Percentiles rank a stretch among this genome's conserved stretches.
phyloP scores from a whole-genome alignment of 2,888 invertebrate genomes.

The Mimas tiliae region DNA sequence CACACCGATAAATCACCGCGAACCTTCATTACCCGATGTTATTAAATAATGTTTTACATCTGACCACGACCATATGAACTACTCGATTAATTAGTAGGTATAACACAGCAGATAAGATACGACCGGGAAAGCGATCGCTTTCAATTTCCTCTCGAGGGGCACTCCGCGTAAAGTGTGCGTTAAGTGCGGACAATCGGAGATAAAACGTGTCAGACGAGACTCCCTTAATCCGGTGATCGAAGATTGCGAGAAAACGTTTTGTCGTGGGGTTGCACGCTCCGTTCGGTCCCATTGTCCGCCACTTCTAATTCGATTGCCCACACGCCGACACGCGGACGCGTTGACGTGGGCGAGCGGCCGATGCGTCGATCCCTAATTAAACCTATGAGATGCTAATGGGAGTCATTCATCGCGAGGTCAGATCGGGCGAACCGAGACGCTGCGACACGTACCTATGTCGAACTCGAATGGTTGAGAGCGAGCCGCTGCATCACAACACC shows the following conservation, averaged over 20 bases:
- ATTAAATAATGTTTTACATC: constrained; percentile 81
- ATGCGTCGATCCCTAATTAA: constrained; percentile 75
- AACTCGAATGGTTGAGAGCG: neutral
- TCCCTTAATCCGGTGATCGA: constrained; percentile 85
- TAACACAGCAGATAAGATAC: constrained; percentile 82
- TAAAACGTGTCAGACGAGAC: constrained; percentile 83
- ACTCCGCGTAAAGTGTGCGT: constrained; percentile 83
- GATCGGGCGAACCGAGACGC: constrained; percentile 42
- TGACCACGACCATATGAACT: constrained; percentile 72
- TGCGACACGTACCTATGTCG: constrained; percentile 33
- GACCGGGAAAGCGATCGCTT: constrained; percentile 81
- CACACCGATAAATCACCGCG: constrained; percentile 81
- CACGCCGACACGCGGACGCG: constrained; percentile 64
- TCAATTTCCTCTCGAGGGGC: constrained; percentile 84
- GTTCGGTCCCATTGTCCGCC: constrained; percentile 75
- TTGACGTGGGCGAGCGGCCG: constrained; percentile 67
- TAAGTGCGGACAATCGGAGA: constrained; percentile 85
- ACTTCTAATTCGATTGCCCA: constrained; percentile 80
- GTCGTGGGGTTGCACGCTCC: constrained; percentile 81
- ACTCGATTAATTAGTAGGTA: constrained; percentile 85
- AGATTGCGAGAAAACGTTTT: constrained; percentile 85
- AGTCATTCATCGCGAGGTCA: constrained; percentile 70
- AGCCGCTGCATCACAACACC: constrained; percentile 2
- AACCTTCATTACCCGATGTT: constrained; percentile 70
- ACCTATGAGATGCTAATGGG: constrained; percentile 74